phyloP scores from a whole-genome alignment of 64 coral and sea anemone genomes.

The Stichodactyla mertensii region DNA sequence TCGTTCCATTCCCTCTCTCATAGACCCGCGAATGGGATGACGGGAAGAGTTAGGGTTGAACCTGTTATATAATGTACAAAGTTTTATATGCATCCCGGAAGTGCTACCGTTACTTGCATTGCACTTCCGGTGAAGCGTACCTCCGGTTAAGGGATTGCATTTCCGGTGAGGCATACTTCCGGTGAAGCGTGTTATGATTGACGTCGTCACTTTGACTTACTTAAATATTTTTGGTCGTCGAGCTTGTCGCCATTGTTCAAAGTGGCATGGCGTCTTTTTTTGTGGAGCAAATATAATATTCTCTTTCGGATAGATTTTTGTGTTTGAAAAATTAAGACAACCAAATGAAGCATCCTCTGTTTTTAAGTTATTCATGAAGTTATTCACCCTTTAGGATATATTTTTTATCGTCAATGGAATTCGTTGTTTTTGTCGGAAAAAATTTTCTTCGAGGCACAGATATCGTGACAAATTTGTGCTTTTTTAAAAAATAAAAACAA shows the following conservation, averaged over 20 bases:
- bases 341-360: background rate
- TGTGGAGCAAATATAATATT: background rate
- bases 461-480: background rate
- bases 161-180: background rate
- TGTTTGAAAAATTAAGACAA: background rate
- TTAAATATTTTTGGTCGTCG: background rate
- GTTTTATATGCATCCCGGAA: background rate
- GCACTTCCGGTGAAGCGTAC: background rate
- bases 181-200: background rate
- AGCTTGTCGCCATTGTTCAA: background rate
- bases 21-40: background rate
- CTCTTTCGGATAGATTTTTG: background rate
- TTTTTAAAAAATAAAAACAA: background rate
- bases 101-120: background rate
- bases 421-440: background rate
- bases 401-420: background rate
- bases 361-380: conserved; percentile 10
- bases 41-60: background rate
- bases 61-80: background rate
- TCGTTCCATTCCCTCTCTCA: background rate
- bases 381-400: background rate
- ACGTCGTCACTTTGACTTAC: background rate
- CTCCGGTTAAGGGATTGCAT: background rate
- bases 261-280: background rate
- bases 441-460: background rate